A percentile compares a stretch with the other conserved stretches of the same genome.
phyloP scores from a whole-genome alignment of 2,113 vertebrate genomes.

The Mustelus asterias region DNA sequence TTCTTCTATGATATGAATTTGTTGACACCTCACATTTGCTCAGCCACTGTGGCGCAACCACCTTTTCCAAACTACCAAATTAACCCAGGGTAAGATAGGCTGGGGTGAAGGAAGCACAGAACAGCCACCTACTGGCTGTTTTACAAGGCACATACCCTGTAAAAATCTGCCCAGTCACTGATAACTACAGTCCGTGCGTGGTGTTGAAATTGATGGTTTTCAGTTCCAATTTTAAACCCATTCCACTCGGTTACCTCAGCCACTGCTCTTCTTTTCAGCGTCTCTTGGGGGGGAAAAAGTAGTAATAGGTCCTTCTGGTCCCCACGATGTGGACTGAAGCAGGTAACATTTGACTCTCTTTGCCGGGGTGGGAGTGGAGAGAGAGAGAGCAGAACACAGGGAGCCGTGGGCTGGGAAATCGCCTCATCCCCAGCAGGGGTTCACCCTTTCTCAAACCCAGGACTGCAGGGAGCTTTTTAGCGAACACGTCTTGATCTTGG shows the following conservation, averaged over 20 bases:
- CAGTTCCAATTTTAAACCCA: neutral
- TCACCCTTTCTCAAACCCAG: neutral
- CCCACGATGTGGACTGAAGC: neutral
- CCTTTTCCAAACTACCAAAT: neutral
- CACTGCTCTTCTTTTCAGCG: neutral
- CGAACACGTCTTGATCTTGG: neutral
- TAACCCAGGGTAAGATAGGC: neutral
- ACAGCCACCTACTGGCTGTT: neutral
- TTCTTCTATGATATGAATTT: no score
- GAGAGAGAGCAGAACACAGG: neutral
- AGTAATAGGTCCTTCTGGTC: neutral
- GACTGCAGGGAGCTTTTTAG: no score
- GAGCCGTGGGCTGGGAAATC: neutral
- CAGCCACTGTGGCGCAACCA: neutral
- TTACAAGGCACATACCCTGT: neutral
- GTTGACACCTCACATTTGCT: neutral
- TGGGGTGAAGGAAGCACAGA: neutral
- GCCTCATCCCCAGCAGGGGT: neutral
- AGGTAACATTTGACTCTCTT: neutral
- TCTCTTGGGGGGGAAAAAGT: neutral
- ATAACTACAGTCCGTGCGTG: neutral
- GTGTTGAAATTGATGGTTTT: neutral
- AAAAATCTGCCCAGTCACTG: neutral
- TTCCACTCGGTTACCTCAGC: neutral
- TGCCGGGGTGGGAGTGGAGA: no score